Conservation (phyloP, 2,888 invertebrate species). For the Tachina fera region DNA sequence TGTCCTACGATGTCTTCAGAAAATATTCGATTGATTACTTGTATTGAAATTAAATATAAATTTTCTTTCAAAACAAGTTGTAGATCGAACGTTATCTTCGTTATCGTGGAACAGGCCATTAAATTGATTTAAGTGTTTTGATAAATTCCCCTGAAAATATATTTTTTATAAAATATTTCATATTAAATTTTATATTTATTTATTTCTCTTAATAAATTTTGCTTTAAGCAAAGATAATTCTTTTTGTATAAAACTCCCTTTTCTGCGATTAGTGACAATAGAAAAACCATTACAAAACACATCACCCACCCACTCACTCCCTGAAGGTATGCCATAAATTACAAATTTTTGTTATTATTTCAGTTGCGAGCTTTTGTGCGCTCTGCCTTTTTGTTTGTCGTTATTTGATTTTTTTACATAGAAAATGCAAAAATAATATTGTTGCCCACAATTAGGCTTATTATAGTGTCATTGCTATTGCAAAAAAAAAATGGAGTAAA, state of each 20-base stretch:
- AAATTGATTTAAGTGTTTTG: no score
- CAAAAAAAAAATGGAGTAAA: constrained; percentile 1
- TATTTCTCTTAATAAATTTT: not conserved
- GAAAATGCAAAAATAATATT: constrained; percentile 48
- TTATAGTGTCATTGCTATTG: constrained; percentile 45
- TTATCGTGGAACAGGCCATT: no score
- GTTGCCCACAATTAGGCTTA: constrained; percentile 52
- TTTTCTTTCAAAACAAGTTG: no score
- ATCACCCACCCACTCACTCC: constrained; percentile 48
- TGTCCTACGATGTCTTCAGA: no score
- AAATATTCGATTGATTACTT: no score
- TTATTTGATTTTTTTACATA: not conserved
- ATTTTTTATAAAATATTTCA: not conserved
- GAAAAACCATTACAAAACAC: constrained; percentile 26
- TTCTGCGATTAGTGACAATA: not conserved
- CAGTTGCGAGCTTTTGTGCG: not conserved
- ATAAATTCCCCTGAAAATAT: not conserved
- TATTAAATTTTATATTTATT: no score
- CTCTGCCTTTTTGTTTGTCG: constrained; percentile 11
- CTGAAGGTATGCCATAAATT: constrained; percentile 58
- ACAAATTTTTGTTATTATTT: constrained; percentile 47
- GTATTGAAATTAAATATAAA: no score
- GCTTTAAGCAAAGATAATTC: not conserved
- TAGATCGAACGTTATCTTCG: no score
- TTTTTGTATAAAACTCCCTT: constrained; percentile 3